phyloP scores from a whole-genome alignment of 1,140 invertebrate species.

The Drosophila sp. region DNA sequence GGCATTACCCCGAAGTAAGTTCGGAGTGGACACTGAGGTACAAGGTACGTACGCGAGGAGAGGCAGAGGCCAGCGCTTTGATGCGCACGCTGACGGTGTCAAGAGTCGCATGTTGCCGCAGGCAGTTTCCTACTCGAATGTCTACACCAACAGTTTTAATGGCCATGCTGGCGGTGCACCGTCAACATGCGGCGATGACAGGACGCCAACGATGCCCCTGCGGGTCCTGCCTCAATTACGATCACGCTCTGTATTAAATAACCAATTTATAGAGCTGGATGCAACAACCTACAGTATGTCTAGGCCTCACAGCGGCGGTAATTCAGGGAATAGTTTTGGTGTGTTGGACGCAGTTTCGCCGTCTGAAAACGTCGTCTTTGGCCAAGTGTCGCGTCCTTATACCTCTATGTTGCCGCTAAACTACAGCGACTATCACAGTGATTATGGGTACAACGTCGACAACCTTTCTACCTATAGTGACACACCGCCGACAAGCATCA shows the following conservation, averaged over 20 bases:
- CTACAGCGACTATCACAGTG: conserved; percentile 87
- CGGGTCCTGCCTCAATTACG: conserved; percentile 43
- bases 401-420: conserved; percentile 72
- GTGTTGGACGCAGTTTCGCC: background rate
- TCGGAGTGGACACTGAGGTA: conserved; percentile 10
- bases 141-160: conserved; percentile 33
- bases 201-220: conserved; percentile 81
- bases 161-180: conserved; percentile 78
- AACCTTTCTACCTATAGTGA: conserved; percentile 72
- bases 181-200: conserved; percentile 43
- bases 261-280: conserved; percentile 49
- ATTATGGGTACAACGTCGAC: conserved; percentile 82
- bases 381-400: conserved; percentile 51
- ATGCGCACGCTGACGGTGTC: conserved; percentile 65
- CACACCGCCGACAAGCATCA: conserved; percentile 47
- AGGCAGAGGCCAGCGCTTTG: conserved; percentile 39
- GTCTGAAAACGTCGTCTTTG: conserved; percentile 25
- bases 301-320: background rate
- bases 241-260: conserved; percentile 21
- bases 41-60: conserved; percentile 61
- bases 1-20: conserved; percentile 42
- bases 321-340: background rate
- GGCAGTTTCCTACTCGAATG: conserved; percentile 39
- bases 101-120: conserved; percentile 74
- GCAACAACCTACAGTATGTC: conserved; percentile 5